phyloP scores from a whole-genome alignment of 2,888 invertebrate species.

The Poecilus cupreus region DNA sequence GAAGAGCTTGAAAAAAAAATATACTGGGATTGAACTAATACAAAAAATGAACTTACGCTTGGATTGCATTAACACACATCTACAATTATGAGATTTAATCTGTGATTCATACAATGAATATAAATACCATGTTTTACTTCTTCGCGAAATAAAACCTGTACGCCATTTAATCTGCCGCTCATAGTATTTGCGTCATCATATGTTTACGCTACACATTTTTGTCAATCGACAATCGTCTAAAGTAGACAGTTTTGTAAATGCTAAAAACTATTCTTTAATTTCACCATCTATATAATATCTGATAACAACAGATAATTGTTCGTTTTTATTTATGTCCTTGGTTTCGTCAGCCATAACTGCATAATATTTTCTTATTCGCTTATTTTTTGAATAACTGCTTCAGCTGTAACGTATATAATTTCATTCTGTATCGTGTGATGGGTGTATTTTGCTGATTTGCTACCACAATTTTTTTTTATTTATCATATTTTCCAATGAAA shows the following conservation, averaged over 20 bases:
- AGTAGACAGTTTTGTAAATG: constrained; percentile 45
- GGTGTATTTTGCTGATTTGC: constrained; percentile 50
- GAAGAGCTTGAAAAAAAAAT: not conserved
- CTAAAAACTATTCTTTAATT: constrained; percentile 54
- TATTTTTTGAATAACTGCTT: constrained; percentile 14
- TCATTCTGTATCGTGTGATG: constrained; percentile 55
- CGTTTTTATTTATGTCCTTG: constrained; percentile 40
- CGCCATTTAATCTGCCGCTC: not conserved
- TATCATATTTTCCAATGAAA: not conserved
- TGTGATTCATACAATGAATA: not conserved
- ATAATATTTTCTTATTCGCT: constrained; percentile 41
- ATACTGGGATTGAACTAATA: not conserved
- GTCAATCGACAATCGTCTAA: too few species aligned
- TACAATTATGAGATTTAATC: not conserved
- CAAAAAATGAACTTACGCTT: not conserved
- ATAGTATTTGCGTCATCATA: not conserved
- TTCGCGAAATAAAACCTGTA: not conserved
- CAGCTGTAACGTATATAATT: constrained; percentile 43
- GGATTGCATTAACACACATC: not conserved
- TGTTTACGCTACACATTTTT: not conserved
- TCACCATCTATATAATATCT: constrained; percentile 45
- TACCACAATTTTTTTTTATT: not conserved
- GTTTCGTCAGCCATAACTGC: constrained; percentile 59
- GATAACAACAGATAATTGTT: constrained; percentile 35
- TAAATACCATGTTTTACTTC: not conserved